These are phyloP conservation scores for Gymnobelideus leadbeateri DNA, from an alignment of 2,113 vertebrate genomes.

Conservation along the genomic window DNA sequence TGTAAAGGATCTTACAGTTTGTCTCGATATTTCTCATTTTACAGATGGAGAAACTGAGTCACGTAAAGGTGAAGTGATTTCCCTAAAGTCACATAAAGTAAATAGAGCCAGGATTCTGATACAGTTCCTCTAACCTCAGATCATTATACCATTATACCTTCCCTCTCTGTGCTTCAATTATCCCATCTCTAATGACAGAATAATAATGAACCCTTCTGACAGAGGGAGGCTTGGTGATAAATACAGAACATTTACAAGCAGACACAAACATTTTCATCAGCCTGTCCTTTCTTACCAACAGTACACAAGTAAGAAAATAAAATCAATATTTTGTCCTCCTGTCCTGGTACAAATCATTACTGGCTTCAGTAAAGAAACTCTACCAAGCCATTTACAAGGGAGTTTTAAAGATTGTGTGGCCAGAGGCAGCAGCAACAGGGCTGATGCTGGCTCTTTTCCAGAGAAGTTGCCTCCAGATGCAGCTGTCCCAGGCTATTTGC, in stretches of 20 bases:
- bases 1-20: background rate
- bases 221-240: background rate
- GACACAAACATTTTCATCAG: background rate
- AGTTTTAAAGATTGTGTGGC: background rate
- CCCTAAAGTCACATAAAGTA: background rate
- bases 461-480: conserved; percentile 53
- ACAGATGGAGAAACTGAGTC: background rate
- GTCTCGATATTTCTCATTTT: background rate
- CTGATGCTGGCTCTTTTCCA: conserved; percentile 54
- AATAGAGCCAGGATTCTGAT: background rate
- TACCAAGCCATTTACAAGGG: conserved; percentile 1
- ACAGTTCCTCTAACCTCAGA: background rate
- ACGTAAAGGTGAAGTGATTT: background rate
- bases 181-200: background rate
- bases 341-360: background rate
- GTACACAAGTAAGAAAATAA: background rate
- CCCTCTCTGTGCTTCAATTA: background rate
- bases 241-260: background rate
- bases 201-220: fast-evolving
- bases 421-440: conserved; percentile 27
- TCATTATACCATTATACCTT: background rate
- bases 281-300: background rate
- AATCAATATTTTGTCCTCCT: background rate
- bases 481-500: conserved; percentile 63
- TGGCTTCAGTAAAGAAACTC: background rate